Evolutionary conservation across 2,888 invertebrate genomes (phyloP), one percentile per base, ranked within the genome.

Genomic region (Polyommatus iphigenia): DNA sequence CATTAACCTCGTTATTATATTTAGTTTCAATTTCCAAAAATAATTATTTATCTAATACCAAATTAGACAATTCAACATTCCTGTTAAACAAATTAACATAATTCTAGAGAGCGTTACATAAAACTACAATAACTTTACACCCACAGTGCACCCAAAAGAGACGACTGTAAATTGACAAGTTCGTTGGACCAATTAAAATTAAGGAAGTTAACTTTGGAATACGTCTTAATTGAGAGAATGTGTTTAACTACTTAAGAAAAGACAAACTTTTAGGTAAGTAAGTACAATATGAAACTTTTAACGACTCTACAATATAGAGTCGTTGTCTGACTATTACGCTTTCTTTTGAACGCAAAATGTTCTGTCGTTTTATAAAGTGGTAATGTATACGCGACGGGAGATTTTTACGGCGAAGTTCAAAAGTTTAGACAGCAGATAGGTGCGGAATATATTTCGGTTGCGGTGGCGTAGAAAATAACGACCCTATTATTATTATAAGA

Each of bases 351-450:
- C 24, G 2, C 18, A 54, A 75, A 75, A 20, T 54, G 2, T 54
- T 24, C 6, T 13, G 54, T 75, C 75, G 10, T 54, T 54, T 20
- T 18, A 24, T 50, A 29, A 75, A 54, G 75, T 24, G 75, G 75
- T 50, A 75, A 75, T 77, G 67, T 67, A 62, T 67, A 46, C 77
- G 41, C 24, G 13, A 62, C 46, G 67, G 46, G 20, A 18, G 32
- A 77, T 75, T 46, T 75, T 75, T 75, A 50, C 75, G 15, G 18
- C 15, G 24, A 50, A 75, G 75, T 75, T 76, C 73, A 77, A 67
- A 77, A 80, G 84, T 85, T 86, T 85, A 84, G 88, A 89, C 87
- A 88, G 86, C 15, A 62, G 76, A 78, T 79, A 79, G 79, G 80
- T 77, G 80, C 15, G 54, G 50, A 75, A 75, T 75, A 75, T 75